phyloP scores from a whole-genome alignment of 2,113 vertebrate genomes.

The Ciconia boyciana region DNA sequence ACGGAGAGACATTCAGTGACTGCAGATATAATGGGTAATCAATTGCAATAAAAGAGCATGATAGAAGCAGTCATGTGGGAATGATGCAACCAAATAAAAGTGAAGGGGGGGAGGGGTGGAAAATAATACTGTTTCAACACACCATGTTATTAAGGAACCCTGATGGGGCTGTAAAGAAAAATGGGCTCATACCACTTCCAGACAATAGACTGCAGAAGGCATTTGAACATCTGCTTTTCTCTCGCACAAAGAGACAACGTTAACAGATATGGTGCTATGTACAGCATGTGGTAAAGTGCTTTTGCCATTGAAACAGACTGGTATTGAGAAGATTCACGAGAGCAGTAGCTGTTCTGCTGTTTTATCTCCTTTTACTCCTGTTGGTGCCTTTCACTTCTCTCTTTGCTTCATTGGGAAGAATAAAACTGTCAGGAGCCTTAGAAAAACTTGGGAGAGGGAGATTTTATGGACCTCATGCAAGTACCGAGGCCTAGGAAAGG shows the following conservation, averaged over 20 bases:
- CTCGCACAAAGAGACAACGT: background rate
- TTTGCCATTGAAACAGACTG: background rate
- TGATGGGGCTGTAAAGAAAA: background rate
- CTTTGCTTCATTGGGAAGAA: background rate
- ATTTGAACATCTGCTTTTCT: slow-evolving; percentile 29
- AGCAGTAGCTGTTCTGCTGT: background rate
- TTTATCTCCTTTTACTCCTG: background rate
- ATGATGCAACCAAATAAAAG: background rate
- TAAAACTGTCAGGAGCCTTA: background rate
- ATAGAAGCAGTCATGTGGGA: background rate
- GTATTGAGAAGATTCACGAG: background rate
- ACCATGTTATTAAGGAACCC: background rate
- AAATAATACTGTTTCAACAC: background rate
- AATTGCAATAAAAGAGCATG: accelerated
- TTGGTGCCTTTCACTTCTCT: background rate
- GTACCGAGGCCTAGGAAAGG: background rate
- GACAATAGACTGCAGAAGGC: slow-evolving; percentile 5
- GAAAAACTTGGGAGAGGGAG: background rate
- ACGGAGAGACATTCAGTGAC: background rate
- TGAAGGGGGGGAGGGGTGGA: background rate
- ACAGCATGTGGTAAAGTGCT: background rate
- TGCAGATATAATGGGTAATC: background rate
- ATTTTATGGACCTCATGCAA: background rate
- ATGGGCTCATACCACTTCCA: background rate
- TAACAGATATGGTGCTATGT: background rate